A percentile compares a stretch with the other conserved stretches of the same genome.
These are phyloP conservation scores for Agrotis segetum DNA, from an alignment of 2,888 invertebrate species.

Conservation along the genomic window DNA sequence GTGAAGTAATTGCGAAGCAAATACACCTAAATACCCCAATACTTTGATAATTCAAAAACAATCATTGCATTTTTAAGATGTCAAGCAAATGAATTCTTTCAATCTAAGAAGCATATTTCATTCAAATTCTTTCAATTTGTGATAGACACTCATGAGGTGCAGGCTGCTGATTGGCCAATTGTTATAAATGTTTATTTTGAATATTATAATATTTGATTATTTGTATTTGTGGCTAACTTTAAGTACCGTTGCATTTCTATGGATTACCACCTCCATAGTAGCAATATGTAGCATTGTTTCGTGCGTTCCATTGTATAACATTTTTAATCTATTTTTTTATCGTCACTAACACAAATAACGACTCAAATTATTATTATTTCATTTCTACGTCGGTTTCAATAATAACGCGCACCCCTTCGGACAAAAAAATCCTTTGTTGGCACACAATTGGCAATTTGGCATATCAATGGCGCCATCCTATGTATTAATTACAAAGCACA, in stretches of 20 bases:
- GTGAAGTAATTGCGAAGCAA: no score
- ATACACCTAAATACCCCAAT: neutral
- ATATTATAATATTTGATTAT: no score
- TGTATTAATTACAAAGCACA: constrained; percentile 88
- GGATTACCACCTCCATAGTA: neutral
- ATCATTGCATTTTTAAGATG: neutral
- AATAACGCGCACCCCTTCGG: constrained; percentile 61
- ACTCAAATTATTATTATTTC: constrained; percentile 42
- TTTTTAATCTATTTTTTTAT: constrained; percentile 24
- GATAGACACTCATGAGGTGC: no score
- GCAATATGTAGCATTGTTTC: neutral
- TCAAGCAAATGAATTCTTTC: neutral
- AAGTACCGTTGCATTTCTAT: neutral
- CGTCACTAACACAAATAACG: constrained; percentile 24
- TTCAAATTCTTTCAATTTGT: neutral
- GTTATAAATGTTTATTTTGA: neutral
- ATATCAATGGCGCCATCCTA: constrained; percentile 86
- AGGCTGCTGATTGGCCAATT: neutral
- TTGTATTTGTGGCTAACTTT: neutral
- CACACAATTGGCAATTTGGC: constrained; percentile 82
- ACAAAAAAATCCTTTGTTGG: constrained; percentile 70
- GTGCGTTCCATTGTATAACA: constrained; percentile 1
- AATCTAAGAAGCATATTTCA: neutral
- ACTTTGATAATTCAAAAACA: neutral
- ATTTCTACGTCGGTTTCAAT: constrained; percentile 51